Percentiles rank a stretch among this genome's conserved stretches.
phyloP scores from a whole-genome alignment of 64 coral and sea anemone genomes.

The Montipora cactus region DNA sequence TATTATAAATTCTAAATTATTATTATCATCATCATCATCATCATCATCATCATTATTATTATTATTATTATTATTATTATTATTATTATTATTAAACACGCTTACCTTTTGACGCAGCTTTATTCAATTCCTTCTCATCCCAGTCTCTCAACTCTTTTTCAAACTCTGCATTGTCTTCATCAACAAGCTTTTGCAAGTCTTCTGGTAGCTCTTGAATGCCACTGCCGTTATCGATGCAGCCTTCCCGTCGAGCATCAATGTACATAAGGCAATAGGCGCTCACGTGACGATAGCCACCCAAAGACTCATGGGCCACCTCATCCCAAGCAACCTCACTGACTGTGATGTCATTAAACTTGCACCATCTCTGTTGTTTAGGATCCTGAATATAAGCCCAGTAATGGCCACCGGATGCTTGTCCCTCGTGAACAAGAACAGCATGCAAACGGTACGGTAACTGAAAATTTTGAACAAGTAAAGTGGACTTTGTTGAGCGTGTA shows the following conservation, averaged over 20 bases:
- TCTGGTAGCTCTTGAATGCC: slow-evolving; percentile 42
- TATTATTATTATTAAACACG: too few relatives aligned
- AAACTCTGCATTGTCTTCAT: slow-evolving; percentile 87
- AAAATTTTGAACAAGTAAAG: not conserved
- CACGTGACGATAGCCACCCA: slow-evolving; percentile 88
- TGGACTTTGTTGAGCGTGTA: not conserved
- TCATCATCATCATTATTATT: too few relatives aligned
- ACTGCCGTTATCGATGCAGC: slow-evolving; percentile 48
- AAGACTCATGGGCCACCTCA: slow-evolving; percentile 83
- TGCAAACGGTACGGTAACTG: slow-evolving; percentile 91
- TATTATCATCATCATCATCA: not conserved
- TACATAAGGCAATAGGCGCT: slow-evolving; percentile 97
- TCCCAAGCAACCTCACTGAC: slow-evolving; percentile 95
- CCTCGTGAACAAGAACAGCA: slow-evolving; percentile 94
- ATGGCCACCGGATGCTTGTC: slow-evolving; percentile 90
- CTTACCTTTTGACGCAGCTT: not conserved
- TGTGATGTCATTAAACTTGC: slow-evolving; percentile 96
- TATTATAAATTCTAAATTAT: too few relatives aligned
- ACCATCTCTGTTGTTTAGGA: slow-evolving; percentile 71
- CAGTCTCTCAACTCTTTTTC: slow-evolving; percentile 89
- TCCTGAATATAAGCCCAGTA: slow-evolving; percentile 97
- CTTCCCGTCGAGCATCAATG: slow-evolving; percentile 75
- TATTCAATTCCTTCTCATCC: slow-evolving; percentile 78
- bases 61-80: too few relatives aligned
- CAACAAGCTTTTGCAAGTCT: slow-evolving; percentile 76